phyloP scores from a whole-genome alignment of 2,113 vertebrate species.

The Siphamia tubifer region DNA sequence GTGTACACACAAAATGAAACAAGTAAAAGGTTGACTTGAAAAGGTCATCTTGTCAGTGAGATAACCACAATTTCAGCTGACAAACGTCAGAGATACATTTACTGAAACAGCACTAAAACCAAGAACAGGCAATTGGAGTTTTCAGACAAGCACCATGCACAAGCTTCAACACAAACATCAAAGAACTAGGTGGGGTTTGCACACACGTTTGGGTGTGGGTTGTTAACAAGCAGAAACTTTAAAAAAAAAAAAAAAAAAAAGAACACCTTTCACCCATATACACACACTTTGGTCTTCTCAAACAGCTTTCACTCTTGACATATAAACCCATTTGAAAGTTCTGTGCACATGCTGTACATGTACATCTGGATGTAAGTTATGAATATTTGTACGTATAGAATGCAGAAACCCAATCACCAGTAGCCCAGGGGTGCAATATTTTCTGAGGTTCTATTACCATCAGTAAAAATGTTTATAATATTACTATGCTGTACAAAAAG shows the following conservation, averaged over 20 bases:
- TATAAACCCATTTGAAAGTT: too few species aligned
- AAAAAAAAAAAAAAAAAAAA: too few species aligned
- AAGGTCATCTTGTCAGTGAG: conserved; percentile 35
- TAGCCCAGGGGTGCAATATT: not conserved
- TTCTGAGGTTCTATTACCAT: conserved; percentile 5
- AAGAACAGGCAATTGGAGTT: not conserved
- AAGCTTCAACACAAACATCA: not conserved
- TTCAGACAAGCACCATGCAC: not conserved
- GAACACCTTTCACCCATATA: not conserved
- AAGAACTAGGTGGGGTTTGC: not conserved
- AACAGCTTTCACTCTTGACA: too few species aligned
- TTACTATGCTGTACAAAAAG: not conserved
- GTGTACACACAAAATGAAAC: conserved; percentile 17
- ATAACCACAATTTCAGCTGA: conserved; percentile 26
- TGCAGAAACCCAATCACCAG: not conserved
- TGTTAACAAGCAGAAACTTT: not conserved
- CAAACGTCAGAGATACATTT: conserved; percentile 23
- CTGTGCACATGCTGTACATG: not conserved
- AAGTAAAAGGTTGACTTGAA: conserved; percentile 26
- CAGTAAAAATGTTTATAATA: not conserved
- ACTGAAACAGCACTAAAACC: not conserved
- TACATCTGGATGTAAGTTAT: not conserved
- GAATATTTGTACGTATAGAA: not conserved
- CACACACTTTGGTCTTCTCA: too few species aligned
- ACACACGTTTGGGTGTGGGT: not conserved